Evolutionary conservation across 2,888 invertebrate genomes (phyloP).

Genomic region (Phyllotreta cruciferae): DNA sequence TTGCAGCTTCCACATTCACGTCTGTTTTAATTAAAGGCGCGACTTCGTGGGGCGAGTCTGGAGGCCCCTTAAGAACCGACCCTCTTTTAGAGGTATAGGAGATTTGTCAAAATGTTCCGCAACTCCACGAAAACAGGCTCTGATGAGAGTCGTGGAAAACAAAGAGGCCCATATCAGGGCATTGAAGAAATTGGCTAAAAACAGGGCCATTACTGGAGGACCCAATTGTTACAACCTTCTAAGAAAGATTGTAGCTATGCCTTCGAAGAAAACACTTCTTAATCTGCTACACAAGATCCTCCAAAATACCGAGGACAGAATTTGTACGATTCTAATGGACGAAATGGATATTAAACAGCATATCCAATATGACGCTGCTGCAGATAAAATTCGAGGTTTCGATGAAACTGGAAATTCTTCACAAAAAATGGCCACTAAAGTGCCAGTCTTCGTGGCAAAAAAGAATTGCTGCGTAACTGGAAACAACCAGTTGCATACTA

Average conservation of each 20-base stretch:
- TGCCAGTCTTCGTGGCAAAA: constrained; percentile 35
- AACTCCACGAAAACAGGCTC: too few species aligned
- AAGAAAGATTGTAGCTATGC: constrained; percentile 34
- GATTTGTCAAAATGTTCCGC: too few species aligned
- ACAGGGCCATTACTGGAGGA: constrained; percentile 20
- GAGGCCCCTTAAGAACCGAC: too few species aligned
- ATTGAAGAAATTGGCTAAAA: too few species aligned
- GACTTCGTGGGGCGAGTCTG: too few species aligned
- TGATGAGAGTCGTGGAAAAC: too few species aligned
- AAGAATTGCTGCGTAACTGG: constrained; percentile 31
- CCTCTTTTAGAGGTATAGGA: too few species aligned
- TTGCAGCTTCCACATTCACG: too few species aligned
- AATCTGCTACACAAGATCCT: constrained; percentile 32
- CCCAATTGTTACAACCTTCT: constrained; percentile 32
- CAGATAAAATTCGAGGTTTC: constrained; percentile 36
- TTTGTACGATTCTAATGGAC: constrained; percentile 28
- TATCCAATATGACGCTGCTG: constrained; percentile 31
- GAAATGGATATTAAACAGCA: constrained; percentile 41
- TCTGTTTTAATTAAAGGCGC: too few species aligned
- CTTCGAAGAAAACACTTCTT: constrained; percentile 33
- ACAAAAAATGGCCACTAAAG: constrained; percentile 29
- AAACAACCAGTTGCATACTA: constrained; percentile 43
- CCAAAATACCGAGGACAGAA: constrained; percentile 29
- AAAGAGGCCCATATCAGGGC: too few species aligned
- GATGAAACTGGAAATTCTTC: constrained; percentile 29